Evolutionary conservation across 2,888 invertebrate species (phyloP), one percentile per base, ranked within the genome.

Genomic region (Nycteola revayana): DNA sequence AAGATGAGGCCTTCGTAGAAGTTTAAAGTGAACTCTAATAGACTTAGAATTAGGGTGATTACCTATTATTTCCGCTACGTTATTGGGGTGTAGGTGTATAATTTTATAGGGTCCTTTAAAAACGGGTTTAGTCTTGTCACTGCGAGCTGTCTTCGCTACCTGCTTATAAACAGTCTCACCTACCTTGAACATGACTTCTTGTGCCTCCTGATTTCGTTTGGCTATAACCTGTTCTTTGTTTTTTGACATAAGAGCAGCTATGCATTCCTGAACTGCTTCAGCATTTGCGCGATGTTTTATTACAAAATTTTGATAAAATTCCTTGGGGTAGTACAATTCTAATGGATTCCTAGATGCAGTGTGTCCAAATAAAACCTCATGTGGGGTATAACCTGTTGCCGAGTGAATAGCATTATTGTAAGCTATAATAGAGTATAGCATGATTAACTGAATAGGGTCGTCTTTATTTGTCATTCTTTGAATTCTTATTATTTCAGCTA

Each of bases 91-190:
- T 24, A 59, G 34, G 3, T 34, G 32, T n/a, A 56, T 20, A 7
- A 55, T 54, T 8, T 35, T 57, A 9, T 57, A 54, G 0, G 48
- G 50, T 0, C 54, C 57, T 48, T 41, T 7, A 23, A 39, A 54
- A 20, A 11, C 36, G 1, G 45, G 49, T 34, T 54, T 42, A 10
- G 38, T 7, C 29, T 53, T 49, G 22, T 49, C 40, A 9, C 27
- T 53, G 4, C 58, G 26, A 0, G 60, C 49, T 10, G 55, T 48
- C 37, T 58, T 60, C 1, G 51, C 56, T 8, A 57, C 50, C 25
- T 53, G 49, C 26, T 52, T 59, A 11, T 46, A 51, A 1, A 55
- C 49, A 10, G 18, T 42, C 17, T 55, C 53, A 2, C 51, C 53
- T 37, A 53, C 39, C 37, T 51, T 59, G 7, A 53, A 50, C 4